These are phyloP conservation scores for Cabera pusaria DNA, from an alignment of 2,888 invertebrate species.

Conservation along the genomic window DNA sequence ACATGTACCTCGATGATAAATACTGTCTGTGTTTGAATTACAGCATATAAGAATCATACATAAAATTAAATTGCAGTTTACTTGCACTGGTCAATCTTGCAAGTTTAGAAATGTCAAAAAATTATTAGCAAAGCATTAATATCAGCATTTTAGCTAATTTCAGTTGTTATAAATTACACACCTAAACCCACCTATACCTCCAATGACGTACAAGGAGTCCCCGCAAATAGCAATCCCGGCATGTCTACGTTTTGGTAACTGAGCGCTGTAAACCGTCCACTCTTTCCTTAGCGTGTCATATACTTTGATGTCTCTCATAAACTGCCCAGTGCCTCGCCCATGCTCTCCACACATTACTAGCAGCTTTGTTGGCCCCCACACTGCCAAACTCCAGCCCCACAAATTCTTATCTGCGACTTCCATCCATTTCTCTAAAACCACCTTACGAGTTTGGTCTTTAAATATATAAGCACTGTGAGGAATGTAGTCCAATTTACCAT, in stretches of 20 bases:
- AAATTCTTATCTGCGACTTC: slow-evolving; percentile 61
- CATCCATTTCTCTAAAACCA: slow-evolving; percentile 46
- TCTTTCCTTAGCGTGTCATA: slow-evolving; percentile 60
- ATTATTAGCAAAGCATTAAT: too few species aligned
- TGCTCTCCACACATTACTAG: slow-evolving; percentile 52
- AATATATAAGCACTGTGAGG: slow-evolving; percentile 37
- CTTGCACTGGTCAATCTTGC: too few species aligned
- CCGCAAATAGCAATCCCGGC: slow-evolving; percentile 55
- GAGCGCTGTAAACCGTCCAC: slow-evolving; percentile 62
- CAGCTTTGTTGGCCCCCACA: slow-evolving; percentile 61
- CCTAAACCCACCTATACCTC: slow-evolving; percentile 74
- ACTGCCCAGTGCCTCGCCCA: slow-evolving; percentile 62
- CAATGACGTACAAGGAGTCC: slow-evolving; percentile 59
- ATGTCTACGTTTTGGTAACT: slow-evolving; percentile 60
- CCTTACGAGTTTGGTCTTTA: too few species aligned
- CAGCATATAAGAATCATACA: too few species aligned
- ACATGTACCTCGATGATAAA: too few species aligned
- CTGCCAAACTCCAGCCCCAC: slow-evolving; percentile 71
- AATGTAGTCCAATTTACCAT: slow-evolving; percentile 40
- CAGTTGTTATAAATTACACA: too few species aligned
- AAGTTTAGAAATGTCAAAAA: too few species aligned
- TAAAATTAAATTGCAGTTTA: too few species aligned
- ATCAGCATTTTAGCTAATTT: too few species aligned
- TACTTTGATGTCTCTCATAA: slow-evolving; percentile 61
- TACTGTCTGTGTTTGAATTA: too few species aligned